These are phyloP conservation scores for Pluvialis apricaria DNA, from an alignment of 2,113 vertebrate species.

Conservation along the genomic window DNA sequence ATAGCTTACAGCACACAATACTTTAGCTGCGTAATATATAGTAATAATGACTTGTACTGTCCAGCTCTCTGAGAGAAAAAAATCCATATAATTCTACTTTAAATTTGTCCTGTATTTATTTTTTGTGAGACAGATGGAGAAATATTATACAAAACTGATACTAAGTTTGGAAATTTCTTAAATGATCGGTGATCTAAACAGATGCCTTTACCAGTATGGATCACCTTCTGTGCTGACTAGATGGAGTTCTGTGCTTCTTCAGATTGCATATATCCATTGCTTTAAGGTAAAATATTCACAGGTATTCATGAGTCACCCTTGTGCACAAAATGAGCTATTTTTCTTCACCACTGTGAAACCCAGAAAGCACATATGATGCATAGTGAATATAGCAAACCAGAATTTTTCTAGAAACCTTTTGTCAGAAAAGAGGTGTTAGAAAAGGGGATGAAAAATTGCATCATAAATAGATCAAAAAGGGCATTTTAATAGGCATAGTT, in stretches of 20 bases:
- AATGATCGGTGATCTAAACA: not conserved
- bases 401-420: not conserved
- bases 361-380: not conserved
- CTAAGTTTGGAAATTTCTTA: not conserved
- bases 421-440: not conserved
- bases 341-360: not conserved
- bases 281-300: not conserved
- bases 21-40: not conserved
- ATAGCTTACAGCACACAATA: not conserved
- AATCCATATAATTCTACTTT: not conserved
- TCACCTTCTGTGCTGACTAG: not conserved
- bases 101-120: not conserved
- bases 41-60: not conserved
- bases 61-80: not conserved
- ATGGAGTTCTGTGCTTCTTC: not conserved
- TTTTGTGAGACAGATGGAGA: not conserved
- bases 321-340: not conserved
- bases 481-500: not conserved
- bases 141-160: not conserved
- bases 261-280: not conserved
- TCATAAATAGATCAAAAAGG: not conserved
- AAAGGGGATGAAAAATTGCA: not conserved
- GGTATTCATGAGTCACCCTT: not conserved
- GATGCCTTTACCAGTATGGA: not conserved
- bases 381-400: not conserved